These are phyloP conservation scores for Parazoanthus swiftii DNA, from an alignment of 92 coral and sea anemone species.

Conservation along the genomic window DNA sequence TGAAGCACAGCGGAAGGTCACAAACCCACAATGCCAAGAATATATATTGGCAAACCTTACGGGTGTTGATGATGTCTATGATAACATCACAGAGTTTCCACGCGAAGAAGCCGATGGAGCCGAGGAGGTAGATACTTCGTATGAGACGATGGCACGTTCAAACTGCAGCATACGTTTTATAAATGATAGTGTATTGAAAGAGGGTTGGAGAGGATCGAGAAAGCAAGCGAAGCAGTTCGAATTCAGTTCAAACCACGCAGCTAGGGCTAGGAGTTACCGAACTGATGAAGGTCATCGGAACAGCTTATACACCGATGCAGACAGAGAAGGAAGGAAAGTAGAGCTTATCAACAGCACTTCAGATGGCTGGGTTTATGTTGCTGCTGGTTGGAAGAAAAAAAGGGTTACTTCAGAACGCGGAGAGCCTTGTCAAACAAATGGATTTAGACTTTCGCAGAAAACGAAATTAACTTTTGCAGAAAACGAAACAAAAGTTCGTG, in stretches of 20 bases:
- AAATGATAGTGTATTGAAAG: no score
- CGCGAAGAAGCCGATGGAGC: neutral
- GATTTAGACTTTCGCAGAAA: neutral
- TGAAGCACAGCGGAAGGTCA: neutral
- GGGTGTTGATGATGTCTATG: neutral
- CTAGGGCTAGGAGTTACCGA: neutral
- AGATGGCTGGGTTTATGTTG: slow-evolving; percentile 24
- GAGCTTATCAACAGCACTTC: neutral
- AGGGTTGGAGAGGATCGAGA: neutral
- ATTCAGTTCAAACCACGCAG: neutral
- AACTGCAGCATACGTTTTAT: neutral
- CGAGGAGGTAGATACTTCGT: neutral
- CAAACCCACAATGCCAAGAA: neutral
- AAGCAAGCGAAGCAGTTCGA: neutral
- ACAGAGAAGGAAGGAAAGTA: neutral
- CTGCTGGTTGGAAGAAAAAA: neutral
- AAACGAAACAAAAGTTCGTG: neutral
- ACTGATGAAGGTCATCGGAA: neutral
- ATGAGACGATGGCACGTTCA: neutral
- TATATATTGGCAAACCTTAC: neutral
- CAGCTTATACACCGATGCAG: neutral
- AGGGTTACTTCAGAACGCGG: neutral
- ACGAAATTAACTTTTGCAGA: neutral
- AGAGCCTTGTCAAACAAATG: neutral
- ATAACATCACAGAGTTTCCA: neutral